These are phyloP conservation scores for Leucoraja ocellata DNA, from an alignment of 2,797 vertebrate genomes.

Conservation along the genomic window DNA sequence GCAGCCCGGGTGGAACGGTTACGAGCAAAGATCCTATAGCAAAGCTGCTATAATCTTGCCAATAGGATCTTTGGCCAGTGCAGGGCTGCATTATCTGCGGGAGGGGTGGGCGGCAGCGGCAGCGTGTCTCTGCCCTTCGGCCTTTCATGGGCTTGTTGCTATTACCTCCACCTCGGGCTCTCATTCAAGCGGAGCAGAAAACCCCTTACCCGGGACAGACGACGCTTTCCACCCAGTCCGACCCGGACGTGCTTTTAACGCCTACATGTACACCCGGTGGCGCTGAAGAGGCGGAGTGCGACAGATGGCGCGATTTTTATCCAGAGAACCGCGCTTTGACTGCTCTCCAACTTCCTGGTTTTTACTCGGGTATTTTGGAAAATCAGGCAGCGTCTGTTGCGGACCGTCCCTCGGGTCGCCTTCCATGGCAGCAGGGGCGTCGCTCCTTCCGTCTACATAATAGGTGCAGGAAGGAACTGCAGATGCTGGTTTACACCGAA, in stretches of 20 bases:
- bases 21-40: too few relatives aligned
- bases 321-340: neutral
- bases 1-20: neutral
- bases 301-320: neutral
- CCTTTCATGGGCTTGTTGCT: slow-evolving; percentile 41
- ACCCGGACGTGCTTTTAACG: slow-evolving; percentile 32
- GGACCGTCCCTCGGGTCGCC: neutral
- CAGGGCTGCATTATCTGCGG: slow-evolving; percentile 37
- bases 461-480: too few relatives aligned
- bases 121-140: slow-evolving; percentile 40
- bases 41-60: too few relatives aligned
- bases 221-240: slow-evolving; percentile 1
- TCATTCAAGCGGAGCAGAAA: neutral
- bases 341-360: neutral
- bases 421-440: neutral
- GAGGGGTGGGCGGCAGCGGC: slow-evolving; percentile 39
- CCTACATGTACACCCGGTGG: slow-evolving; percentile 20
- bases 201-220: neutral
- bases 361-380: neutral
- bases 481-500: too few relatives aligned
- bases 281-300: neutral
- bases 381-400: too few relatives aligned
- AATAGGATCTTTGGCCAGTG: too few relatives aligned
- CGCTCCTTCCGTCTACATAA: neutral
- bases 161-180: slow-evolving; percentile 15